Percentiles rank a stretch among this genome's conserved stretches.
Conservation (phyloP, 2,113 vertebrate genomes). For the Catharus fuscescens region DNA sequence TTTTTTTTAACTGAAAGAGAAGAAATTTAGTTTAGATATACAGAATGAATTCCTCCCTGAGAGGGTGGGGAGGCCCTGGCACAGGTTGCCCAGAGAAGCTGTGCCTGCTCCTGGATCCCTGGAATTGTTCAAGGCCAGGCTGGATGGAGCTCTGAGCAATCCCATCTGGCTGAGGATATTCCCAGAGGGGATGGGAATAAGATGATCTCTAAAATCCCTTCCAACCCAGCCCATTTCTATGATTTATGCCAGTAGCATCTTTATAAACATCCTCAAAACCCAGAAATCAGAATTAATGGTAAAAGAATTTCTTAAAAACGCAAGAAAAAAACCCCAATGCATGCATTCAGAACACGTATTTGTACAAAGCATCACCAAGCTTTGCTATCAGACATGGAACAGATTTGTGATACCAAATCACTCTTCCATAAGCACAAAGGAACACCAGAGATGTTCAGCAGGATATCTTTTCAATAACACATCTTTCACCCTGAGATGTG, state of each 20-base stretch:
- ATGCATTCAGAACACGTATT: rapidly evolving
- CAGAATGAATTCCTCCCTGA: neutral
- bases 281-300: neutral
- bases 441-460: neutral
- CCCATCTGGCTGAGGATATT: neutral
- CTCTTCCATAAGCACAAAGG: neutral
- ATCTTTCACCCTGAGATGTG: neutral
- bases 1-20: neutral
- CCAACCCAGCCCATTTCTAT: neutral
- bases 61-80: neutral
- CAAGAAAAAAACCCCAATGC: rapidly evolving
- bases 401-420: neutral
- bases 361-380: neutral
- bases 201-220: neutral
- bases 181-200: neutral
- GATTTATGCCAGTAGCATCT: neutral
- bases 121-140: neutral
- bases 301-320: neutral
- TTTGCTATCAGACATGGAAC: neutral
- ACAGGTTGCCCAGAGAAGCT: neutral
- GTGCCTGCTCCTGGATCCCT: neutral
- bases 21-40: neutral
- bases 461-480: neutral
- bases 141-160: neutral
- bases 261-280: neutral